Percentiles rank a stretch among this genome's conserved stretches.
Evolutionary conservation across 2,113 vertebrate species (phyloP).

Genomic region (Xerus inauris): DNA sequence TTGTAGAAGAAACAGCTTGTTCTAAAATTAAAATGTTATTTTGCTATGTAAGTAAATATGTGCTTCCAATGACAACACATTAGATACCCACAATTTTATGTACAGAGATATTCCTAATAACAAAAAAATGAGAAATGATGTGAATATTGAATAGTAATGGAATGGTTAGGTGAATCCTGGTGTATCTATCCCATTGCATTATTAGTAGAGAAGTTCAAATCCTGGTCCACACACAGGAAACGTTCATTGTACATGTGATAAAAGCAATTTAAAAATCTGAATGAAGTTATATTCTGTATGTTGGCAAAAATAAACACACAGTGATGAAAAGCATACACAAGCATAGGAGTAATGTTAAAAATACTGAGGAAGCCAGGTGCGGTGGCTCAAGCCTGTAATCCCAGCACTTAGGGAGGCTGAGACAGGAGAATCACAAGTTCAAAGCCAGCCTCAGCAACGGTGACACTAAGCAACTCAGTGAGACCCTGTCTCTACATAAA

Average conservation of each 20-base stretch:
- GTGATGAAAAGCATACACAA: neutral
- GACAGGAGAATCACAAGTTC: no score
- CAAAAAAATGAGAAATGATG: constrained; percentile 9
- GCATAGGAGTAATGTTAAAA: neutral
- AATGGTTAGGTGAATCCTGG: constrained; percentile 5
- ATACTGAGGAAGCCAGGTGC: neutral
- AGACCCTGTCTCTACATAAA: no score
- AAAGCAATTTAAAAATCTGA: constrained; percentile 46
- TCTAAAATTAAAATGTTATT: constrained; percentile 74
- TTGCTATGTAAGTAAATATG: constrained; percentile 57
- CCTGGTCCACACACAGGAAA: neutral
- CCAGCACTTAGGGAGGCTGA: no score
- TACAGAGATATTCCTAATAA: constrained; percentile 51
- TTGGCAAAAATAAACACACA: neutral
- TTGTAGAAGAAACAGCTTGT: constrained; percentile 62
- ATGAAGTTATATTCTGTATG: neutral
- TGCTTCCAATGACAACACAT: constrained; percentile 59
- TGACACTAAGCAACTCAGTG: no score
- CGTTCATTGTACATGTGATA: neutral
- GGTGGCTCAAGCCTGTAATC: no score
- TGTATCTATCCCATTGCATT: neutral
- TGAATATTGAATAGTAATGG: constrained; percentile 44
- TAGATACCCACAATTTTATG: constrained; percentile 60
- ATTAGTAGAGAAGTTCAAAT: constrained; percentile 42
- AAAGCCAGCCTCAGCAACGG: no score